A percentile compares a stretch with the other conserved stretches of the same genome.
These are phyloP conservation scores for Limonius californicus DNA, from an alignment of 1,140 invertebrate genomes.

Conservation along the genomic window DNA sequence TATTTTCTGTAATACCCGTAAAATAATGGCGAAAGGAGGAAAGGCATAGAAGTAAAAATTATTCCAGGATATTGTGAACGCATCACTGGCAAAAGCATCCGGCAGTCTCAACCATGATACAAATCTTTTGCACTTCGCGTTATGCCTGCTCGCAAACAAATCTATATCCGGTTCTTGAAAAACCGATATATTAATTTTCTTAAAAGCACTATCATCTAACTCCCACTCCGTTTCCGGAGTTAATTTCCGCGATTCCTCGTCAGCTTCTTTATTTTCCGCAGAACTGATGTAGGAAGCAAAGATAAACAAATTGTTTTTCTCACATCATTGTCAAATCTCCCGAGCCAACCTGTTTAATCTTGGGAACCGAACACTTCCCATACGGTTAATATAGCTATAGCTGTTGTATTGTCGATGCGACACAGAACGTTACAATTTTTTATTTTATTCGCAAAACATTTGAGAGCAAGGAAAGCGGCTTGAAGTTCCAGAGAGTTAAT, in stretches of 20 bases:
- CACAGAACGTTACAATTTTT: constrained; percentile 17
- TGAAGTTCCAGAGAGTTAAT: constrained; percentile 37
- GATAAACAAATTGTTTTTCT: constrained; percentile 27
- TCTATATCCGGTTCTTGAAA: constrained; percentile 34
- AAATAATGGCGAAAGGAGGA: constrained; percentile 35
- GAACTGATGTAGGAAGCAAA: constrained; percentile 13
- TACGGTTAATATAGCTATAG: constrained; percentile 47
- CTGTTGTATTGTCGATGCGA: constrained; percentile 35
- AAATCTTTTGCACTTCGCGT: constrained; percentile 34
- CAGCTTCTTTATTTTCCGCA: constrained; percentile 33
- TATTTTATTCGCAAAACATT: constrained; percentile 29
- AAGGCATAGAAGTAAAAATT: constrained; percentile 37
- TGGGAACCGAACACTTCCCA: constrained; percentile 28
- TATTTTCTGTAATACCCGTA: constrained; percentile 32
- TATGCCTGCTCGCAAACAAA: constrained; percentile 34
- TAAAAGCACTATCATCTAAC: no score
- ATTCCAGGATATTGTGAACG: constrained; percentile 36
- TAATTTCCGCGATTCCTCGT: constrained; percentile 29
- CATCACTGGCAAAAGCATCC: constrained; percentile 27
- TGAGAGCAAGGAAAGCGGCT: constrained; percentile 33
- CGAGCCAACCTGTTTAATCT: constrained; percentile 29
- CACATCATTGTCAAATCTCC: constrained; percentile 38
- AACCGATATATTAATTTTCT: no score
- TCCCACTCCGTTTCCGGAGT: constrained; percentile 18
- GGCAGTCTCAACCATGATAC: constrained; percentile 33